phyloP scores from a whole-genome alignment of 64 coral and sea anemone genomes.

The Pocillopora verrucosa region DNA sequence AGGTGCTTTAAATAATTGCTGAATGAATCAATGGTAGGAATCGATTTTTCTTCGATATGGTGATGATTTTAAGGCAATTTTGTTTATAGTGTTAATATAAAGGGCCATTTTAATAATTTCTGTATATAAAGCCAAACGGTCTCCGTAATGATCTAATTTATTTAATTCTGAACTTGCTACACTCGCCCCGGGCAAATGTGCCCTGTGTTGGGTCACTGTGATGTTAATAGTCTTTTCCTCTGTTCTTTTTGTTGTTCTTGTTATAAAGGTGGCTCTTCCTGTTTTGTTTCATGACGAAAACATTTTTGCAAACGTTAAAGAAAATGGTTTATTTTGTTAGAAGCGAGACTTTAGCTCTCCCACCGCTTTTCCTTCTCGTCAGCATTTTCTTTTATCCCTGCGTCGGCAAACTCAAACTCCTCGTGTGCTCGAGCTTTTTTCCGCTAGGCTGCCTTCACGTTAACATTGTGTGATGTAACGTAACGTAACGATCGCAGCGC shows the following conservation, averaged over 20 bases:
- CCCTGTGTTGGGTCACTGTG: too few species aligned
- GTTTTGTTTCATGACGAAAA: not conserved
- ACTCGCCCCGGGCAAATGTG: not conserved
- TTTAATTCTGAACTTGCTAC: slow-evolving; percentile 2
- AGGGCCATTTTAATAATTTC: not conserved
- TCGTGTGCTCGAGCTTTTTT: too few species aligned
- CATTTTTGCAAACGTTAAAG: not conserved
- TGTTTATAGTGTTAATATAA: slow-evolving; percentile 16
- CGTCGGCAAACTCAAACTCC: too few species aligned
- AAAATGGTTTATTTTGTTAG: too few species aligned
- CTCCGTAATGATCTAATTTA: slow-evolving; percentile 14
- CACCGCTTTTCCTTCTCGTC: too few species aligned
- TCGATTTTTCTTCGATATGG: not conserved
- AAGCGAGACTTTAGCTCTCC: too few species aligned
- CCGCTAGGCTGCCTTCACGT: not conserved
- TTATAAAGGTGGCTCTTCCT: not conserved
- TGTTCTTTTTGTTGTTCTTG: not conserved
- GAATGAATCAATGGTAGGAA: not conserved
- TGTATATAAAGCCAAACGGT: slow-evolving; percentile 20
- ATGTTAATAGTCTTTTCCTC: too few species aligned
- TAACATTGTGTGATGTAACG: too few species aligned
- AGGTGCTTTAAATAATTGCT: not conserved
- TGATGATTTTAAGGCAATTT: not conserved
- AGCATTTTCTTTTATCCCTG: too few species aligned
- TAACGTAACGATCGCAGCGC: too few species aligned